Conservation (phyloP, 2,113 vertebrate species). For the Channa argus region DNA sequence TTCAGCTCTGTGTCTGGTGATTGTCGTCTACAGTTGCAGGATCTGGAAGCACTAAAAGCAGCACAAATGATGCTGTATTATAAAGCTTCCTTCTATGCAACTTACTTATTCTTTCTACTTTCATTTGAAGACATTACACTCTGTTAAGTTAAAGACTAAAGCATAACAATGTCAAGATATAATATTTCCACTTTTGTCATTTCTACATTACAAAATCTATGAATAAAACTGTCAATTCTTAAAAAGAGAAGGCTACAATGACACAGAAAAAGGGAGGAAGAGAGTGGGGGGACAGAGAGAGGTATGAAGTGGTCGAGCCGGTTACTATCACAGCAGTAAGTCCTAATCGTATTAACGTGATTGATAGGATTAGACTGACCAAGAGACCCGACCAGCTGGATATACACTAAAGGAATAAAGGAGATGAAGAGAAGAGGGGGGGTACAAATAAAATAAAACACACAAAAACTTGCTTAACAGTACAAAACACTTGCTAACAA, state of each 20-base stretch:
- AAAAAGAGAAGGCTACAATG: constrained; percentile 15
- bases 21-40: background rate
- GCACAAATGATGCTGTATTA: background rate
- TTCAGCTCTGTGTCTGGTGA: constrained; percentile 5
- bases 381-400: constrained; percentile 72
- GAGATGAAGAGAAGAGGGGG: constrained; percentile 4
- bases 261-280: constrained; percentile 7
- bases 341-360: constrained; percentile 78
- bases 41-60: constrained; percentile 7
- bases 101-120: background rate
- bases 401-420: constrained; percentile 37
- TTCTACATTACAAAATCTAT: background rate
- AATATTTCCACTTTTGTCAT: background rate
- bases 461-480: constrained; percentile 5
- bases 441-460: constrained; percentile 21
- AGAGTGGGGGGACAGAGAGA: constrained; percentile 11
- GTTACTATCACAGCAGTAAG: constrained; percentile 67
- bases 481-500: constrained; percentile 7
- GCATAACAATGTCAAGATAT: background rate
- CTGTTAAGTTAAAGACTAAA: background rate
- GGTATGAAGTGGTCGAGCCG: constrained; percentile 43
- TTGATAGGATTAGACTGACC: constrained; percentile 71
- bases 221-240: background rate
- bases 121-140: background rate
- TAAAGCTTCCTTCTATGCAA: background rate